Percentiles rank a stretch among this genome's conserved stretches.
These are phyloP conservation scores for Hafferia zeledoni DNA, from an alignment of 2,797 vertebrate species.

Conservation along the genomic window DNA sequence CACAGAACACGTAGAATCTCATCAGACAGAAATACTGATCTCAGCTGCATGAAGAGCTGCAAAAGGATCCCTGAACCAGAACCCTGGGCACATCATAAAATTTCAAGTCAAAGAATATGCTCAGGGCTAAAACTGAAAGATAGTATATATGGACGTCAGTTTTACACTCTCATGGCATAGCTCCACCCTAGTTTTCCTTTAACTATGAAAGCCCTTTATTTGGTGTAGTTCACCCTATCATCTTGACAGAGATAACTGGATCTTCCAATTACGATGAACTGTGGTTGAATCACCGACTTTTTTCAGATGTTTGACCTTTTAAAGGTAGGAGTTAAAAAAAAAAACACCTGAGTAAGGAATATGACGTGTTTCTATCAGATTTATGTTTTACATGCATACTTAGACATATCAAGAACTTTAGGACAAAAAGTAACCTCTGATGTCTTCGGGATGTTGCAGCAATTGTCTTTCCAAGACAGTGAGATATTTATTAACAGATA, in stretches of 20 bases:
- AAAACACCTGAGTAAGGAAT: neutral
- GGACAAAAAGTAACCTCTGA: neutral
- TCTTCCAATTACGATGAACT: neutral
- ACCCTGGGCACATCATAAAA: neutral
- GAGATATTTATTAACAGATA: too few species aligned
- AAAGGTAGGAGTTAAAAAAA: neutral
- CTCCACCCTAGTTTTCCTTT: neutral
- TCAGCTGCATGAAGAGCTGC: neutral
- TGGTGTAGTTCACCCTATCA: neutral
- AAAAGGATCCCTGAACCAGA: neutral
- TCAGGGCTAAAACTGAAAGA: neutral
- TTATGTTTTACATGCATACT: neutral
- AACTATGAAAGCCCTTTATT: neutral
- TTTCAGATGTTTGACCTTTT: neutral
- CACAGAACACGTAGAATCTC: fast-evolving
- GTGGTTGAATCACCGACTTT: neutral
- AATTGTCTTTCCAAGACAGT: neutral
- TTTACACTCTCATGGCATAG: neutral
- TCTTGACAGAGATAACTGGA: neutral
- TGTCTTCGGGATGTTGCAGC: neutral
- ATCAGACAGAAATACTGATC: neutral
- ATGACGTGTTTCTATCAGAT: neutral
- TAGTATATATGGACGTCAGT: neutral
- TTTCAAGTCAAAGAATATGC: neutral
- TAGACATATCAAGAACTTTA: neutral